Evolutionary conservation across 2,113 vertebrate species (phyloP).

Genomic region (Rhagologus leucostigma): DNA sequence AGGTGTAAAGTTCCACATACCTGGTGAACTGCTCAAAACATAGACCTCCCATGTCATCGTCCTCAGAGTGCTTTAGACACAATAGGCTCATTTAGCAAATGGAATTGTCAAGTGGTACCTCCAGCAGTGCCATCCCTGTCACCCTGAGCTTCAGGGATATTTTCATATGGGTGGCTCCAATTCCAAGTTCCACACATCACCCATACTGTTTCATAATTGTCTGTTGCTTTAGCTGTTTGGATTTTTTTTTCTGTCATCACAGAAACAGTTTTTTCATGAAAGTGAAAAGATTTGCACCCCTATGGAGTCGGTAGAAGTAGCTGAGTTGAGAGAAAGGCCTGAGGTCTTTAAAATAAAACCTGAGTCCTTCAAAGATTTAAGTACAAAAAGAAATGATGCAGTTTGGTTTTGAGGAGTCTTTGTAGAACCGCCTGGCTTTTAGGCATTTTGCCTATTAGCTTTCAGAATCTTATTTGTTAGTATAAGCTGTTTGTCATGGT

Average conservation of each 20-base stretch:
- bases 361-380: neutral
- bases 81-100: neutral
- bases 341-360: neutral
- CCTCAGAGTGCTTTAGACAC: neutral
- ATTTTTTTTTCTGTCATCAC: neutral
- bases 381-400: neutral
- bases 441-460: neutral
- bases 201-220: neutral
- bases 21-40: neutral
- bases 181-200: neutral
- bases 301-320: neutral
- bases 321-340: neutral
- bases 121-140: neutral
- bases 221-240: neutral
- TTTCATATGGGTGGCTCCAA: neutral
- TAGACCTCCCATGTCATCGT: neutral
- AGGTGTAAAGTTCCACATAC: neutral
- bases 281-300: neutral
- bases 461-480: neutral
- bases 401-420: neutral
- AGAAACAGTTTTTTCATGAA: neutral
- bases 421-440: neutral
- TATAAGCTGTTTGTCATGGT: neutral
- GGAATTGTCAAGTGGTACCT: neutral
- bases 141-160: neutral